phyloP scores from a whole-genome alignment of 1,140 invertebrate genomes.

The Ectropis grisescens region DNA sequence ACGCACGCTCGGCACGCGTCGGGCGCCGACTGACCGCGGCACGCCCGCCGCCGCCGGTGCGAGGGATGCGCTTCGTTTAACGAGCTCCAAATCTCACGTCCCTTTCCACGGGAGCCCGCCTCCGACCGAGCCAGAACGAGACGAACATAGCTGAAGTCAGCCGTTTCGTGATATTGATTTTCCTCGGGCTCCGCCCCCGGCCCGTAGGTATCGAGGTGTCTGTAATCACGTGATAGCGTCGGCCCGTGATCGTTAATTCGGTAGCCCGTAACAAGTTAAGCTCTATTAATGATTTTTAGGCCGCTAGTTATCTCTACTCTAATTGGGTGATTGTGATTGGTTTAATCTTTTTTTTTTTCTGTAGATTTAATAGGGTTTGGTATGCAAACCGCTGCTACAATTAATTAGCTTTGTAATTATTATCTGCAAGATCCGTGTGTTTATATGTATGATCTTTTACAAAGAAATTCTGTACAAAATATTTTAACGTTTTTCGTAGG shows the following conservation, averaged over 20 bases:
- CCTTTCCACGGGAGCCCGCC: slow-evolving; percentile 15
- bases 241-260: slow-evolving; percentile 48
- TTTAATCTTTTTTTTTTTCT: too few species aligned
- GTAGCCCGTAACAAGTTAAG: slow-evolving; percentile 49
- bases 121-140: slow-evolving; percentile 13
- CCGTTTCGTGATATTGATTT: slow-evolving; percentile 62
- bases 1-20: slow-evolving; percentile 55
- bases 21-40: slow-evolving; percentile 43
- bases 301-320: slow-evolving; percentile 24
- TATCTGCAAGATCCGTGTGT: too few species aligned
- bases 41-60: slow-evolving; percentile 23
- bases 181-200: slow-evolving; percentile 23
- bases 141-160: slow-evolving; percentile 11
- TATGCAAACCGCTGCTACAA: too few species aligned
- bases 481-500: too few species aligned
- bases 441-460: too few species aligned
- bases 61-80: slow-evolving; percentile 34
- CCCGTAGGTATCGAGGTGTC: slow-evolving; percentile 43
- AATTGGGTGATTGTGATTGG: slow-evolving; percentile 35
- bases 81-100: slow-evolving; percentile 22
- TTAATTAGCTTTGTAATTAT: too few species aligned
- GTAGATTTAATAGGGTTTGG: too few species aligned
- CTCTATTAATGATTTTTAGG: slow-evolving; percentile 49
- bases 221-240: slow-evolving; percentile 48
- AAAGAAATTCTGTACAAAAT: too few species aligned